phyloP scores from a whole-genome alignment of 1,140 invertebrate species.

The Macrocentrus cingulum region DNA sequence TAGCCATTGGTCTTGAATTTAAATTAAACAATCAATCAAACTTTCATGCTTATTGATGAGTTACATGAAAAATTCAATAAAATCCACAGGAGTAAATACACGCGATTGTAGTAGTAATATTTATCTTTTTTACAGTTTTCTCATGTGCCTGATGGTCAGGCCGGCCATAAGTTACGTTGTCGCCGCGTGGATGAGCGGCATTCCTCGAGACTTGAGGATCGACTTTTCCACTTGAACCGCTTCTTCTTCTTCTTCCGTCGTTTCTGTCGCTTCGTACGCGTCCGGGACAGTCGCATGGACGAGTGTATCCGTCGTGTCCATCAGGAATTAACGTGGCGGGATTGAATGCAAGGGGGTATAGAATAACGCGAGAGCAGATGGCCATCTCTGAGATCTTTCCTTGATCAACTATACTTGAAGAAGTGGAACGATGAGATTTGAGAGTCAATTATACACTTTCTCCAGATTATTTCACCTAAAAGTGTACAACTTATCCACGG shows the following conservation, averaged over 20 bases:
- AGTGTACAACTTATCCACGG: not conserved
- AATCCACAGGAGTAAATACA: no score
- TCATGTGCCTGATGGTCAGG: constrained; percentile 17
- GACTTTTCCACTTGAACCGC: constrained; percentile 18
- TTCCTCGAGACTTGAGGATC: constrained; percentile 19
- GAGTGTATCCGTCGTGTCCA: constrained; percentile 21
- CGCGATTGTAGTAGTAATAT: no score
- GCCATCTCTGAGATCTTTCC: not conserved
- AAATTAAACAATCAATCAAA: no score
- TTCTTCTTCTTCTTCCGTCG: constrained; percentile 17
- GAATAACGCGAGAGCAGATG: not conserved
- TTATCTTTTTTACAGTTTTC: not conserved
- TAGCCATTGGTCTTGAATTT: no score
- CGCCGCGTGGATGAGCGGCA: constrained; percentile 20
- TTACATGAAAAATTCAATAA: no score
- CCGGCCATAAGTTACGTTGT: constrained; percentile 22
- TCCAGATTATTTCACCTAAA: not conserved
- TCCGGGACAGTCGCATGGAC: constrained; percentile 8
- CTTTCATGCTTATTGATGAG: no score
- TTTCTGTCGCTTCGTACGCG: constrained; percentile 1
- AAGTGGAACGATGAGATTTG: not conserved
- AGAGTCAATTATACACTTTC: constrained; percentile 1
- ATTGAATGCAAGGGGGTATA: constrained; percentile 9
- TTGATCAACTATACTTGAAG: not conserved
- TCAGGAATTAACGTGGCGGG: constrained; percentile 14